Base-by-base conservation (phyloP, 2,888 invertebrate species). In the Acholoe squamosa region DNA sequence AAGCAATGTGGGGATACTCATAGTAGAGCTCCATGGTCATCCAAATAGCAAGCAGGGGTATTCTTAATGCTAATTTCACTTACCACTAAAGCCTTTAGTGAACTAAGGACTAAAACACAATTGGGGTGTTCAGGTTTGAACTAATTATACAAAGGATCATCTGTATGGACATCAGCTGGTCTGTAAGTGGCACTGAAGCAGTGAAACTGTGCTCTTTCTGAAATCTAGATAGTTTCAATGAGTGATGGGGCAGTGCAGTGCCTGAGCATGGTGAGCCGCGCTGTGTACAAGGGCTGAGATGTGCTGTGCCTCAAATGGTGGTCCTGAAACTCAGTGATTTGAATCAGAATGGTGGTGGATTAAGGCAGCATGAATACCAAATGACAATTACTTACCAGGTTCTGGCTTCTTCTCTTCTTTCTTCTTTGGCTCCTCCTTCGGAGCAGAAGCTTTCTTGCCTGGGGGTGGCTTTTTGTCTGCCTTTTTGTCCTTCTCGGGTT, bases 401-500 rank as follows among this genome's bases (percentile, higher is more conserved):
- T 19, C 34, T 91, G 56, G 84, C 89, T 91, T 93, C 91, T 84
- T 84, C 56, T 84, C 67, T 61, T 89, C 77, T 22, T 34, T 34
- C 43, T 80, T 84, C 91, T 91, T 93, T 54, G 71, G 77, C 89
- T 91, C 90, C 91, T 90, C 92, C 92, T 91, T 93, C 91, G 88
- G 91, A 33, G 71, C 88, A 86, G 88, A 92, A 77, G 91, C 90
- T 89, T 90, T 91, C 91, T 92, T 92, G 34, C 89, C 92, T 52
- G 90, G 91, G 19, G 90, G 56, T 84, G 91, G 92, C 43, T 91
- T 92, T 84, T 80, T 77, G 34, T 88, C 80, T 19, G 77, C 89
- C 71, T 91, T 92, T 84, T 71, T 61, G 7, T 31, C 89, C 56
- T 31, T 28, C 34, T 91, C 88, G 52, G 92, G 93, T 89, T 91